Evolutionary conservation across 2,888 invertebrate species (phyloP), one percentile per base, ranked within the genome.

Genomic region (Onthophagus sagittarius): DNA sequence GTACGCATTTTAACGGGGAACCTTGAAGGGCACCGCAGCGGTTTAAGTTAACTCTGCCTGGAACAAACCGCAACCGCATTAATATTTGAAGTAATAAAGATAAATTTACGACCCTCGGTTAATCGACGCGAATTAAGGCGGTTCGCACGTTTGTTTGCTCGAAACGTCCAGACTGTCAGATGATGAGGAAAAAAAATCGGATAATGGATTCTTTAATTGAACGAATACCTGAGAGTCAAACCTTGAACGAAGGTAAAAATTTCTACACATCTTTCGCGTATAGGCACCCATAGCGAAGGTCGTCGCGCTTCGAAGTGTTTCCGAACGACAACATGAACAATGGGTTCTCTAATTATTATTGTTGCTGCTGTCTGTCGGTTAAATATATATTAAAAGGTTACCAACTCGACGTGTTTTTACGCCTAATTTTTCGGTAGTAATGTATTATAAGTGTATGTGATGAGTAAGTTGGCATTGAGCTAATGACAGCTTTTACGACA

Each of bases 161-260:
- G 32, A 23, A 23, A 67, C 67, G 67, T 67, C 15, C 7, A 15
- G 31, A 15, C 64, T 15, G 23, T 11, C 23, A 23, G 23, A 9
- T n/a, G 32, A 23, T n/a, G 32, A 67, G 32, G 31, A 63, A 63
- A 63, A 67, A 67, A 67, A 32, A 32, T 23, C 32, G 67, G 67
- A 67, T 67, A 67, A 67, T 67, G 67, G 67, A 67, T 67, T 67
- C 67, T 67, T 67, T 67, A 67, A 67, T 67, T 67, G 67, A 53
- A 67, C 67, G 64, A 23, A 15, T 15, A 23, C 32, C 31, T 23
- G 67, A 15, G 15, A 31, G n/a, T 15, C 67, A 23, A 32, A 67
- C 67, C 67, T 67, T 67, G 67, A 67, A 67, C 31, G 15, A 23
- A n/a, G 15, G 13, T n/a, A 23, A 67, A 67, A n/a, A 32, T 67